phyloP scores from a whole-genome alignment of 1,140 invertebrate genomes.

The Aphidius ervi region DNA sequence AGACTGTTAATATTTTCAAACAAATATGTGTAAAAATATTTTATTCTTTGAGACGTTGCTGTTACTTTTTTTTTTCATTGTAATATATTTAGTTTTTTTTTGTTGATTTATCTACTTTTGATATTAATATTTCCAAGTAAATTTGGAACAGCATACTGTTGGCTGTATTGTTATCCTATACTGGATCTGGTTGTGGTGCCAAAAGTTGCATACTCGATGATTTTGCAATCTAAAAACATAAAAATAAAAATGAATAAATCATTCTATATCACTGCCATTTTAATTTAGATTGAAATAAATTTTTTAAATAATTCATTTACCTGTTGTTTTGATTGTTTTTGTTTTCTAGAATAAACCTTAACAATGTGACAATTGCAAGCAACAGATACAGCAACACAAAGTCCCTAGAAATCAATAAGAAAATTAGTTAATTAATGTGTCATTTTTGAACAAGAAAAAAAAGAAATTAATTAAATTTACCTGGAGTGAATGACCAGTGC shows the following conservation, averaged over 20 bases:
- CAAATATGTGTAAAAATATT: too few species aligned
- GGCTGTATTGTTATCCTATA: constrained; percentile 38
- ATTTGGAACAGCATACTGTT: background rate
- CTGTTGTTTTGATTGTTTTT: constrained; percentile 46
- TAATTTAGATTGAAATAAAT: constrained; percentile 4
- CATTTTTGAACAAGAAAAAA: constrained; percentile 5
- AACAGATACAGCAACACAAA: constrained; percentile 60
- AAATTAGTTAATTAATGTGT: background rate
- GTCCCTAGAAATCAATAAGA: constrained; percentile 48
- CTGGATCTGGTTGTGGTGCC: constrained; percentile 52
- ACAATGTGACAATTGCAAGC: constrained; percentile 63
- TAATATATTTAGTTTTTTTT: too few species aligned
- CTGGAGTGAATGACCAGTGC: constrained; percentile 47
- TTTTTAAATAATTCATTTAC: constrained; percentile 28
- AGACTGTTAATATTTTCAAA: too few species aligned
- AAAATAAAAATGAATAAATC: background rate
- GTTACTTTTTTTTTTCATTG: too few species aligned
- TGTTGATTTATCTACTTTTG: background rate
- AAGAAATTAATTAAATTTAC: constrained; percentile 25
- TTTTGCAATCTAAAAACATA: constrained; percentile 48
- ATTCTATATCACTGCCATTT: too few species aligned
- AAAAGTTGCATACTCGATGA: constrained; percentile 56
- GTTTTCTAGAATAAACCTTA: constrained; percentile 54
- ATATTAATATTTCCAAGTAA: background rate
- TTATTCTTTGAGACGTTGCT: too few species aligned